Evolutionary conservation across 2,113 vertebrate species (phyloP), one percentile per base, ranked within the genome.

Genomic region (Uria aalge): DNA sequence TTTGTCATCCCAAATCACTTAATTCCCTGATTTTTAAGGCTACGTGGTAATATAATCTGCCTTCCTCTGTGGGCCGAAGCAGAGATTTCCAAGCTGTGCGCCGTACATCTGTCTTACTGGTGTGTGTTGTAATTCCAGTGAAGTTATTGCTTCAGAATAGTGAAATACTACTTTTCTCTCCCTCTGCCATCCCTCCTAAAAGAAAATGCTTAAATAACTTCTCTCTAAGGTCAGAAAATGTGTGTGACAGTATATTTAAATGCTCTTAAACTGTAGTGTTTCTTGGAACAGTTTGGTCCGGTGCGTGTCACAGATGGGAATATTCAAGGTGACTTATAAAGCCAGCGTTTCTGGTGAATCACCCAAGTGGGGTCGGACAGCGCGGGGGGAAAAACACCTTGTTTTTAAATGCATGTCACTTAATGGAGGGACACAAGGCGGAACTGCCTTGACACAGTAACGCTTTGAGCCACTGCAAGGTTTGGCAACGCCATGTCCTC

Each of bases 361-460:
- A 34, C 12, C 45, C 23, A 68, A 12, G 9, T 66, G 16, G 11
- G 6, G 8, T 11, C 27, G 20, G 24, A 55, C 8, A 14, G 6
- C 1, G 4, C 1, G 8, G 21, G 9, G 21, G 5, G 16, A 0
- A 2, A 10, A n/a, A 36, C 3, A 0, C 0, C 11, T 12, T 43
- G 2, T 14, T 68, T 75, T 72, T 60, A 83, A 73, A 27, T 50
- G 22, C 7, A 1, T 15, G 26, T 43, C 34, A n/a, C 30, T 50
- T 89, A 38, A 15, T 76, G 22, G 12, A 34, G n/a, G 30, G 62
- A 8, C 56, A 34, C 4, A 8, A n/a, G 15, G 38, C 4, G 27
- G 11, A 20, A 43, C 36, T 57, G 24, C 60, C 64, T 48, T 36
- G 52, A 19, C 21, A 7, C 0, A 4, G 23, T 20, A 11, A 26